Evolutionary conservation across 2,888 invertebrate genomes (phyloP), one percentile per base, ranked within the genome.

Genomic region (Trichogramma dendrolimi): DNA sequence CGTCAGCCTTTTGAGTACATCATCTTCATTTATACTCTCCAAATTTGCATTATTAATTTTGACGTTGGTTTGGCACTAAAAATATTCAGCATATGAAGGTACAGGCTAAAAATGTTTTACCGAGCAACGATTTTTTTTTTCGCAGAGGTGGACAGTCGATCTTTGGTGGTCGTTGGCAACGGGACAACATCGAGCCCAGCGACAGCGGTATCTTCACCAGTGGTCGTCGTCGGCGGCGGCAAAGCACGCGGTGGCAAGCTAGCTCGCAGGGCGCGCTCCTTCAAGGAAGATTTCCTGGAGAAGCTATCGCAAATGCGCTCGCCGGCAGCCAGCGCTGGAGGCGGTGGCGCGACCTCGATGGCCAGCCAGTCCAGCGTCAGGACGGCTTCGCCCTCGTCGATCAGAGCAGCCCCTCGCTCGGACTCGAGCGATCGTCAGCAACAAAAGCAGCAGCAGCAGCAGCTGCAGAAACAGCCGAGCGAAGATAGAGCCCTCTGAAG

Each of bases 201-300:
- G 27, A 27, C 27, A 27, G 27, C 27, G 27, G 27, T 2, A 27
- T 27, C 27, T 27, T 27, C 27, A 27, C 27, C 27, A 27, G 27
- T 27, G 27, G 27, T 27, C 27, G 27, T 27, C 27, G 27, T 27
- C 85, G 67, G 85, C 86, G 68, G 90, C 27, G 27, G 89, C 62
- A 90, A 90, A 76, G 87, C 89, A 80, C 90, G 90, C 76, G 89
- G 91, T 75, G 92, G 90, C 70, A 92, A 92, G 80, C 84, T 94
- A 81, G 92, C 93, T 63, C 84, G 92, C 69, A 86, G 94, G 69
- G 94, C 94, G 67, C 87, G 93, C 71, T 92, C 92, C 68, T 94
- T 94, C 82, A 94, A 94, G 83, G 93, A 94, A 85, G 94, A 94
- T 82, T 86, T 94, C 75, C 85, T 94, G 77, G 92, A 93, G 80